These are phyloP conservation scores for Trachops cirrhosus DNA, from an alignment of 2,797 vertebrate species.

Conservation along the genomic window DNA sequence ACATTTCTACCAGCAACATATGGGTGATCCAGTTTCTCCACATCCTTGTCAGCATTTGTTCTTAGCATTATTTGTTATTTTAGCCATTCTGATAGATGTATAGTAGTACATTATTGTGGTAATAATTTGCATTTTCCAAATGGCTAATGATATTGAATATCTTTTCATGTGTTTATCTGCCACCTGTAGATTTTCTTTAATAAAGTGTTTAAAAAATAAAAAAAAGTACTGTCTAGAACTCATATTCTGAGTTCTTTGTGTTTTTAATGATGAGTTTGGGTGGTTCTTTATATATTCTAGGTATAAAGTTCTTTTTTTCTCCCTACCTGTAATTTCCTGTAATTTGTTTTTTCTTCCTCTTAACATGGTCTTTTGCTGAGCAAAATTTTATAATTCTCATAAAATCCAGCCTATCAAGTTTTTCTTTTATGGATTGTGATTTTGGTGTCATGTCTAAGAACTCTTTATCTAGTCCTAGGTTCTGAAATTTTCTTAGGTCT, in stretches of 20 bases:
- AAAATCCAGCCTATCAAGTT: not conserved
- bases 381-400: not conserved
- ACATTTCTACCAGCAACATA: not conserved
- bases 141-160: not conserved
- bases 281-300: not conserved
- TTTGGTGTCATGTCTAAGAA: not conserved
- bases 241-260: not conserved
- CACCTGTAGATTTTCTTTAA: not conserved
- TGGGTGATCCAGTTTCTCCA: not conserved
- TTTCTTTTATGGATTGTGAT: not conserved
- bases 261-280: not conserved
- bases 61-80: not conserved
- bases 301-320: not conserved
- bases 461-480: not conserved
- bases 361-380: not conserved
- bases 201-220: not conserved
- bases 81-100: not conserved
- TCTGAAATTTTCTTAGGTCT: not conserved
- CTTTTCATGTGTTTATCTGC: not conserved
- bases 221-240: not conserved
- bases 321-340: not conserved
- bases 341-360: not conserved
- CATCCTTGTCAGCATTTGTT: not conserved
- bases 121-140: not conserved
- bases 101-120: not conserved